These are phyloP conservation scores for Todus mexicanus DNA, from an alignment of 2,797 vertebrate species.

Conservation along the genomic window DNA sequence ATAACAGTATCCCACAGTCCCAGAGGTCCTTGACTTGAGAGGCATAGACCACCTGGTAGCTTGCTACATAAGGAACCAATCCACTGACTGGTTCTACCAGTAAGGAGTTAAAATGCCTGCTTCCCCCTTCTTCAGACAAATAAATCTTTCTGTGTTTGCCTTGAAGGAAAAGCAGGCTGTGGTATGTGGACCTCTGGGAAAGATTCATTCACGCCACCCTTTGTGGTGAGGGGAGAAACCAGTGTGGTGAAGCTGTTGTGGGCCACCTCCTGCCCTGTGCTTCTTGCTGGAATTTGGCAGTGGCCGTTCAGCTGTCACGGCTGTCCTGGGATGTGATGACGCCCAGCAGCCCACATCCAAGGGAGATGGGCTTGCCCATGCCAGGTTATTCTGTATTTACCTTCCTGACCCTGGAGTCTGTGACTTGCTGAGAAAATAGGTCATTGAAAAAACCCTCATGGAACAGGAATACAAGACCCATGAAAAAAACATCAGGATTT, in stretches of 20 bases:
- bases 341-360: neutral
- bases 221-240: neutral
- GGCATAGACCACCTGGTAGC: neutral
- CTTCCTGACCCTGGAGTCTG: neutral
- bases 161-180: constrained; percentile 21
- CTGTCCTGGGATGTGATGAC: neutral
- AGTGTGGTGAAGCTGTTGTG: neutral
- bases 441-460: neutral
- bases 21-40: neutral
- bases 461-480: neutral
- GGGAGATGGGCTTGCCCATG: neutral
- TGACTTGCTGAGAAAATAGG: neutral
- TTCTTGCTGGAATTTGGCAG: neutral
- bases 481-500: neutral
- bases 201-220: constrained; percentile 11
- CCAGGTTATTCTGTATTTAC: neutral
- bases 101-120: constrained; percentile 30
- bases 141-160: constrained; percentile 43
- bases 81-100: neutral
- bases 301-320: neutral
- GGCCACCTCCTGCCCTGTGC: neutral
- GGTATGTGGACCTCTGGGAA: constrained; percentile 43
- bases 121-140: constrained; percentile 39
- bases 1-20: neutral
- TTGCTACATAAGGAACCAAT: neutral